Base-by-base conservation (phyloP, 2,888 invertebrate genomes). In the Papilio gigon region DNA sequence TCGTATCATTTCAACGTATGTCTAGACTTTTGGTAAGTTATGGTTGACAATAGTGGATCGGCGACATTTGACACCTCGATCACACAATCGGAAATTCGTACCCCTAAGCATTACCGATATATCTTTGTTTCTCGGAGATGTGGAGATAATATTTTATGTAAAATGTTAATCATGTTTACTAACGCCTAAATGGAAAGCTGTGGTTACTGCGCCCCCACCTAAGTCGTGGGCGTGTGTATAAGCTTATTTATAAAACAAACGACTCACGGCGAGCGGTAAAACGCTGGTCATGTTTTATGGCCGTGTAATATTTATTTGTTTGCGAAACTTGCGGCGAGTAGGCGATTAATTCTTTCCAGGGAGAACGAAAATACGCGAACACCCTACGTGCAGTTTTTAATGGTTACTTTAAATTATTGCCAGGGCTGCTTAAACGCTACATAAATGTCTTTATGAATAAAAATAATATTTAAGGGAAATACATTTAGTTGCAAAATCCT, bases 301-400 rank as follows among this genome's bases (percentile, higher is more conserved):
- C 14, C 33, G 62, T 30, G 40, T 56, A 44, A 62, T 67, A 62
- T 67, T 62, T 67, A 67, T 67, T 62, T 67, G 67, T 67, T 67
- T 67, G 62, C 56, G 25, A 30, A 61, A 53, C 62, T 11, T 27
- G 60, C 60, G 47, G n/a, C 40, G 25, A 42, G n/a, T 17, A 61
- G 67, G 37, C 61, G 50, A 61, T 67, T 67, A 61, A 67, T 61
- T 37, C 17, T 40, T 67, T 50, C 14, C 37, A 60, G n/a, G n/a
- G 22, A 60, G n/a, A 37, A 59, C 33, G 40, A 40, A 25, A 37
- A 40, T 40, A 40, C 22, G 33, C n/a, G 59, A 17, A 37, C 37
- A 37, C 59, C 37, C 59, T 59, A 37, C 22, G 37, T 59, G 33
- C 30, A 56, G 53, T 56, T 56, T 56, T 56, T 30, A 56, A 56